Conservation (phyloP, 2,113 vertebrate species). For the Eira barbara region DNA sequence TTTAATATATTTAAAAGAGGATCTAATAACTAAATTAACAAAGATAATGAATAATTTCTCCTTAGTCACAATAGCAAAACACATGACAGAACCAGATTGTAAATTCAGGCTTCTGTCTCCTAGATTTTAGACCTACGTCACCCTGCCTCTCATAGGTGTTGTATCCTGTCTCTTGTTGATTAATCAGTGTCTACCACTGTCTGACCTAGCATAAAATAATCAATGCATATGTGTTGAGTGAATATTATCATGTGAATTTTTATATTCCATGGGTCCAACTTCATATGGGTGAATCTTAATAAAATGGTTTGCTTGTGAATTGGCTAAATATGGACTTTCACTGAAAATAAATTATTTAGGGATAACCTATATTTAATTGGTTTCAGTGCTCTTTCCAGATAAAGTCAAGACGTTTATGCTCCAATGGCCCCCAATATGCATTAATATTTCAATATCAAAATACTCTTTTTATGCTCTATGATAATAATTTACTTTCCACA, state of each 20-base stretch:
- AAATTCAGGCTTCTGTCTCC: not conserved
- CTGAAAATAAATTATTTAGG: constrained; percentile 18
- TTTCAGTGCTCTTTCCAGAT: constrained; percentile 28
- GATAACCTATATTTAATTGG: constrained; percentile 24
- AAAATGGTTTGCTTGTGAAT: not conserved
- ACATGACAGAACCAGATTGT: not conserved
- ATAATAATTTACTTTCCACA: not conserved
- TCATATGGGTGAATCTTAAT: not conserved
- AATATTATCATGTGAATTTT: constrained; percentile 8
- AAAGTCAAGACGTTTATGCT: constrained; percentile 16
- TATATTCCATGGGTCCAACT: not conserved
- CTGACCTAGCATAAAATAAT: not conserved
- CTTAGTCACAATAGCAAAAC: not conserved
- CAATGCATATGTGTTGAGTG: not conserved
- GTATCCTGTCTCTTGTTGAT: not conserved
- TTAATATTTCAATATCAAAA: constrained; percentile 16
- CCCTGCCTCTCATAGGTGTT: not conserved
- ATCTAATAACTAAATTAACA: not conserved
- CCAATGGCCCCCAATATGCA: not conserved
- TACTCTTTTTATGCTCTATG: not conserved
- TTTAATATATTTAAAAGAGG: not conserved
- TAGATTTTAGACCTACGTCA: not conserved
- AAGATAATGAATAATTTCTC: not conserved
- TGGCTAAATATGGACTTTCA: not conserved
- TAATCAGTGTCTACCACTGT: not conserved